Conservation (phyloP, 2,888 invertebrate species). For the Drosophila pseudotakahashii region DNA sequence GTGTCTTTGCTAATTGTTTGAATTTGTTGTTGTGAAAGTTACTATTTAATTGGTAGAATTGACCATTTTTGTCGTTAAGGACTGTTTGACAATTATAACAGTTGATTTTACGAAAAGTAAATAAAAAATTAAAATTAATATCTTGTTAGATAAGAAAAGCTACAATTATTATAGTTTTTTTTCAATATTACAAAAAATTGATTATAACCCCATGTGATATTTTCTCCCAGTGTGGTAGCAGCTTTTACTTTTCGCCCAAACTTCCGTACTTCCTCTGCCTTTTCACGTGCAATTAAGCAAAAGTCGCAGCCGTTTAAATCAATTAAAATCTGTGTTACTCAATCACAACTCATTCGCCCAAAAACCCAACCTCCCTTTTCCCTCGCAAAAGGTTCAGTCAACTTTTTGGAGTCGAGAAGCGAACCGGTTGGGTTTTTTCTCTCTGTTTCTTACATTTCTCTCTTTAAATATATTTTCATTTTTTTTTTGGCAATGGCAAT, state of each 20-base stretch:
- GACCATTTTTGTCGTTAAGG: no score
- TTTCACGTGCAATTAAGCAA: slow-evolving; percentile 66
- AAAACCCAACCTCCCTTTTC: not conserved
- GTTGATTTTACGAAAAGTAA: no score
- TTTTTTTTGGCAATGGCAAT: slow-evolving; percentile 66
- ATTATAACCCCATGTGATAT: no score
- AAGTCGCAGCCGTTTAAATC: slow-evolving; percentile 63
- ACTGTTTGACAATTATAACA: no score
- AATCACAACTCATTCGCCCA: slow-evolving; percentile 43
- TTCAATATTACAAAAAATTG: no score
- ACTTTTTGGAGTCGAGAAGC: slow-evolving; percentile 55
- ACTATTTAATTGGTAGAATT: no score
- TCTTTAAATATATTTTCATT: not conserved
- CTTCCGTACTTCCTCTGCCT: slow-evolving; percentile 29
- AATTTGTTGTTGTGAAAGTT: no score
- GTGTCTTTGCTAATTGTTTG: no score
- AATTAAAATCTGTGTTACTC: slow-evolving; percentile 75
- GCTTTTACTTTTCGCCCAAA: slow-evolving; percentile 35
- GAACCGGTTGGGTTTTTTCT: slow-evolving; percentile 57
- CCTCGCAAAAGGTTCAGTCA: slow-evolving; percentile 58
- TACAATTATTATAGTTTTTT: no score
- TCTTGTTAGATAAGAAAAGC: no score
- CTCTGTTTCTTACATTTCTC: not conserved
- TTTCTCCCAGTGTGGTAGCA: not conserved
- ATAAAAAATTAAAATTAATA: no score